Conservation (phyloP, 2,797 vertebrate species). For the Crocidura indochinensis region DNA sequence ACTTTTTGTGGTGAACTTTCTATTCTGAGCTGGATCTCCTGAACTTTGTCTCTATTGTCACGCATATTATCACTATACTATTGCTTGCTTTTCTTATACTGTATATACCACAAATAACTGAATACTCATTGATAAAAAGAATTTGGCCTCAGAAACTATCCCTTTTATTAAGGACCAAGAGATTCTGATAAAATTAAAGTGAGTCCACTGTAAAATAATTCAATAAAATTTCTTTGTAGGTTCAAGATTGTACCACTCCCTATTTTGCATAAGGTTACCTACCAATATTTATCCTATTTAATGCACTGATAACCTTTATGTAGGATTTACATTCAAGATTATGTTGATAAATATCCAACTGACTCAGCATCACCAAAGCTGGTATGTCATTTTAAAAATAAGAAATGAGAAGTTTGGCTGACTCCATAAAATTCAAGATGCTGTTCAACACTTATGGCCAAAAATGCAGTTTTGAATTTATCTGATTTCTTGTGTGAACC, state of each 20-base stretch:
- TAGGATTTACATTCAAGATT: constrained; percentile 69
- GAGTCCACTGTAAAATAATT: constrained; percentile 20
- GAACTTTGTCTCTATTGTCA: too few relatives aligned
- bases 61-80: too few relatives aligned
- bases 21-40: too few relatives aligned
- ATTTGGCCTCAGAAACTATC: constrained; percentile 30
- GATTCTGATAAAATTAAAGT: constrained; percentile 56
- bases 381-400: constrained; percentile 47
- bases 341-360: constrained; percentile 19
- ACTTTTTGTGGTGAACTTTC: too few relatives aligned
- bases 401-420: constrained; percentile 39
- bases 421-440: too few relatives aligned
- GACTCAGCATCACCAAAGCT: constrained; percentile 38
- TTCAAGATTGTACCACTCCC: constrained; percentile 17
- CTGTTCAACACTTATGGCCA: too few relatives aligned
- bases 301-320: constrained; percentile 63
- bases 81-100: too few relatives aligned
- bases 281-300: constrained; percentile 51
- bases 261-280: constrained; percentile 3
- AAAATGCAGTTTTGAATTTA: too few relatives aligned
- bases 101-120: too few relatives aligned
- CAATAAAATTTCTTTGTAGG: neutral
- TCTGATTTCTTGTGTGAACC: too few relatives aligned
- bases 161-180: constrained; percentile 46
- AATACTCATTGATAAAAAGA: constrained; percentile 30